phyloP scores from a whole-genome alignment of 2,888 invertebrate genomes.

The Tachystola acroxantha region DNA sequence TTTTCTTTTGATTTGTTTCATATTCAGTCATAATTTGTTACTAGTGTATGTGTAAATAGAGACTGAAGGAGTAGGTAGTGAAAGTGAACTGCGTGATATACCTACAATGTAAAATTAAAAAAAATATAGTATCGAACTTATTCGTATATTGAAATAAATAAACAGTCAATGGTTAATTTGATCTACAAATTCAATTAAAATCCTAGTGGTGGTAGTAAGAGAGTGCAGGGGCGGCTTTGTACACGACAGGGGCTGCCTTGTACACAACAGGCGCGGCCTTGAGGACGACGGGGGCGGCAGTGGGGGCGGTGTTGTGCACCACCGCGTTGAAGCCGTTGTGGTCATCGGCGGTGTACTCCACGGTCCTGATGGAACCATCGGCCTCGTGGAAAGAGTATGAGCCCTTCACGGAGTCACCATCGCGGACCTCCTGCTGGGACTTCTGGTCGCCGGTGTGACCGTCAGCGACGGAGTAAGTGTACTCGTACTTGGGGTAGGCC shows the following conservation, averaged over 20 bases:
- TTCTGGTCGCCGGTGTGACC: slow-evolving; percentile 78
- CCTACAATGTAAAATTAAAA: too few relatives aligned
- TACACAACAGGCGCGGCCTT: slow-evolving; percentile 28
- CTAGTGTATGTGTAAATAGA: too few relatives aligned
- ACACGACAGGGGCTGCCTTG: slow-evolving; percentile 24
- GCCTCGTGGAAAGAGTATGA: slow-evolving; percentile 75
- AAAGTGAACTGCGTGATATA: too few relatives aligned
- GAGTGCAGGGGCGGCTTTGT: slow-evolving; percentile 28
- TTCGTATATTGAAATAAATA: slow-evolving; percentile 6
- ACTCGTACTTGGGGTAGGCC: slow-evolving; percentile 70
- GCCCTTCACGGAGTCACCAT: slow-evolving; percentile 76
- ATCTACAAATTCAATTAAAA: not conserved
- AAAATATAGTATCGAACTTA: slow-evolving; percentile 1
- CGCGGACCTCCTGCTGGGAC: slow-evolving; percentile 71
- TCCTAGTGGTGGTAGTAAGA: slow-evolving; percentile 22
- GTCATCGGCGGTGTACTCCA: slow-evolving; percentile 74
- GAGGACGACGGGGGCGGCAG: slow-evolving; percentile 31
- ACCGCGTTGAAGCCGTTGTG: slow-evolving; percentile 70
- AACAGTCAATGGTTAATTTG: slow-evolving; percentile 5
- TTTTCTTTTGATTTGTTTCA: too few relatives aligned
- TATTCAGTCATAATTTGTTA: too few relatives aligned
- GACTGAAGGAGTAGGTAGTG: too few relatives aligned
- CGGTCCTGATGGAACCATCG: slow-evolving; percentile 75
- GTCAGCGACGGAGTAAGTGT: slow-evolving; percentile 75
- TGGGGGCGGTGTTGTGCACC: slow-evolving; percentile 50